These are phyloP conservation scores for Centropus bengalensis DNA, from an alignment of 2,113 vertebrate genomes.

Conservation along the genomic window DNA sequence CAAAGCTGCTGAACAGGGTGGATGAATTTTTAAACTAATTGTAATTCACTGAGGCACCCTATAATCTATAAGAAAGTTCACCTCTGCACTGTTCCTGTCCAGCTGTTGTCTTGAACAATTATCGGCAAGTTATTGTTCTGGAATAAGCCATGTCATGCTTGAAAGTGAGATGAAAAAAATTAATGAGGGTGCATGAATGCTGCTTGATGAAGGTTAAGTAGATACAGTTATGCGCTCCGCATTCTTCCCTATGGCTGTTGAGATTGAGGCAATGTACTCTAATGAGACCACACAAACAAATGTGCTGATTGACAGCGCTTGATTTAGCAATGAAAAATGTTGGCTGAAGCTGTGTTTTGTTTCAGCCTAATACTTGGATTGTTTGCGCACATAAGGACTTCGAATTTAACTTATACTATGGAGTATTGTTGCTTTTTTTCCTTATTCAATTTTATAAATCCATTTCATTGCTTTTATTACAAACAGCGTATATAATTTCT, in stretches of 20 bases:
- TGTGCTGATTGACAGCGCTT: constrained; percentile 71
- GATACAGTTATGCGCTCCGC: constrained; percentile 67
- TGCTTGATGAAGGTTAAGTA: constrained; percentile 80
- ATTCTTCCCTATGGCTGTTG: constrained; percentile 59
- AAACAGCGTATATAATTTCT: background rate
- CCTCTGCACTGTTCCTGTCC: constrained; percentile 78
- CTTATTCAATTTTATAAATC: background rate
- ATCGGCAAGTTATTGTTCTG: constrained; percentile 74
- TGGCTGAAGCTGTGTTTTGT: constrained; percentile 15
- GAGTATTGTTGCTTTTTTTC: background rate
- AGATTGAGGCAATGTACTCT: constrained; percentile 53
- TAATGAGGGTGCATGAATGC: constrained; percentile 76
- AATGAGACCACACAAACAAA: constrained; percentile 71
- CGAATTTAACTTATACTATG: background rate
- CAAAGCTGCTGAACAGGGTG: constrained; percentile 62
- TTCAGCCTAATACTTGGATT: constrained; percentile 17
- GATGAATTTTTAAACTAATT: constrained; percentile 74
- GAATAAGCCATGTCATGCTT: constrained; percentile 74
- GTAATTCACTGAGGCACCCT: constrained; percentile 71
- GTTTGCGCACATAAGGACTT: background rate
- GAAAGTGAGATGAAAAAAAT: constrained; percentile 75
- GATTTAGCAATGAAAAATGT: constrained; percentile 60
- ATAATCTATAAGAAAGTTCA: constrained; percentile 73
- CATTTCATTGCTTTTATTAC: background rate
- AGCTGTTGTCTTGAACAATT: constrained; percentile 82